Percentiles rank a stretch among this genome's conserved stretches.
These are phyloP conservation scores for Lithosia quadra DNA, from an alignment of 2,888 invertebrate species.

Conservation along the genomic window DNA sequence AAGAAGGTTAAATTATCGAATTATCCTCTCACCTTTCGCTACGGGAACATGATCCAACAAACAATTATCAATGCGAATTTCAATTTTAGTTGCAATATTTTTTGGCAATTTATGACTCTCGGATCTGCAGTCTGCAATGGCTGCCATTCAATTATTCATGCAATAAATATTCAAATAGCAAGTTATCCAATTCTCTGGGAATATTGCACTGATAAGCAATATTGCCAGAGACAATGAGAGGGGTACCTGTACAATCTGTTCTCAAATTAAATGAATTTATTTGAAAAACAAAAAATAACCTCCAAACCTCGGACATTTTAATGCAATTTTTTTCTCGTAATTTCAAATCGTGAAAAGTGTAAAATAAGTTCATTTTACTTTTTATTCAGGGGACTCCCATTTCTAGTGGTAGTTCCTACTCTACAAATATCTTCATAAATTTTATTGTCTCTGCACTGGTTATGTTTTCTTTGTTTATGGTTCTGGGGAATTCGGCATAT, in stretches of 20 bases:
- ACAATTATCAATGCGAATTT: neutral
- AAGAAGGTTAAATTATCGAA: too few relatives aligned
- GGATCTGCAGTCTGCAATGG: slow-evolving; percentile 1
- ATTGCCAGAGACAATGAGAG: neutral
- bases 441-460: neutral
- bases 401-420: too few relatives aligned
- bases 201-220: neutral
- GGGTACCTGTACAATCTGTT: neutral
- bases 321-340: too few relatives aligned
- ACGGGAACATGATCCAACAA: neutral
- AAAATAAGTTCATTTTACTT: too few relatives aligned
- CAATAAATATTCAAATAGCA: slow-evolving; percentile 19
- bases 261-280: neutral
- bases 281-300: too few relatives aligned
- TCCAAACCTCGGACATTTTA: too few relatives aligned
- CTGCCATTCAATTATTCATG: slow-evolving; percentile 17
- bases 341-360: too few relatives aligned
- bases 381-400: too few relatives aligned
- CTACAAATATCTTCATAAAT: neutral
- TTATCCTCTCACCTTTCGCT: too few relatives aligned
- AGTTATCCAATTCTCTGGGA: slow-evolving; percentile 9
- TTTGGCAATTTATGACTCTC: neutral
- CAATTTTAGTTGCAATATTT: neutral
- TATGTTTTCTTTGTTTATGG: neutral
- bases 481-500: neutral